Percentiles rank a stretch among this genome's conserved stretches.
Conservation (phyloP, 2,797 vertebrate genomes). For the Brachymystax lenok region DNA sequence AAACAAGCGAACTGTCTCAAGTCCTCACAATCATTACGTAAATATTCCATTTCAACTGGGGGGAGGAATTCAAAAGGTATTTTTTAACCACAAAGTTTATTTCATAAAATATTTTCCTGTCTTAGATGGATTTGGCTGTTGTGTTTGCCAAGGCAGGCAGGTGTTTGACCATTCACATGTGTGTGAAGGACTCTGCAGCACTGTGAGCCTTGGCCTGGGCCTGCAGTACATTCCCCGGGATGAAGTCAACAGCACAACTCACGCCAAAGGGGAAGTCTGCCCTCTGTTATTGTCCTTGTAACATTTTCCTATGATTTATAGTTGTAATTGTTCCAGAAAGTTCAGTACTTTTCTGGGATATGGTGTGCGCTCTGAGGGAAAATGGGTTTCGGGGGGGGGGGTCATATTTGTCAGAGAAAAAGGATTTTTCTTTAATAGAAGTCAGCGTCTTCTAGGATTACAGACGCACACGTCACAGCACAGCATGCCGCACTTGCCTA, state of each 20-base stretch:
- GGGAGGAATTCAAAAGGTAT: conserved; percentile 27
- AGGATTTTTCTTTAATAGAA: background rate
- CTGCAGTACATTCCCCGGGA: conserved; percentile 66
- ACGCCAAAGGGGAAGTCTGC: conserved; percentile 64
- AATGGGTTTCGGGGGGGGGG: background rate
- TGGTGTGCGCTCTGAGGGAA: background rate
- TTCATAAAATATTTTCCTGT: conserved; percentile 43
- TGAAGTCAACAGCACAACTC: conserved; percentile 57
- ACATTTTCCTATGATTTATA: conserved; percentile 55
- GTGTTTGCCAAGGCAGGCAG: conserved; percentile 64
- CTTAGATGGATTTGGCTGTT: conserved; percentile 39
- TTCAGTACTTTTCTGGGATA: conserved; percentile 56
- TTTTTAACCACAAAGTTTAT: conserved; percentile 23
- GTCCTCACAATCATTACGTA: conserved; percentile 7
- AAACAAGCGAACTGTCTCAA: conserved; percentile 18
- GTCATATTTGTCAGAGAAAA: background rate
- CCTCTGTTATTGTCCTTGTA: conserved; percentile 57
- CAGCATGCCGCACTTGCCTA: too few relatives aligned
- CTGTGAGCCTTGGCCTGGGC: conserved; percentile 41
- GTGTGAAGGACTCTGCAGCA: conserved; percentile 48
- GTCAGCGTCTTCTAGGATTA: too few relatives aligned
- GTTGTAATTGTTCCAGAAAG: conserved; percentile 51
- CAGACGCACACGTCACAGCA: too few relatives aligned
- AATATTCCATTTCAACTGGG: conserved; percentile 31
- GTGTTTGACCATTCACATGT: conserved; percentile 64